Evolutionary conservation across 1,140 invertebrate species (phyloP), one percentile per base, ranked within the genome.

Genomic region (Sinella curviseta): DNA sequence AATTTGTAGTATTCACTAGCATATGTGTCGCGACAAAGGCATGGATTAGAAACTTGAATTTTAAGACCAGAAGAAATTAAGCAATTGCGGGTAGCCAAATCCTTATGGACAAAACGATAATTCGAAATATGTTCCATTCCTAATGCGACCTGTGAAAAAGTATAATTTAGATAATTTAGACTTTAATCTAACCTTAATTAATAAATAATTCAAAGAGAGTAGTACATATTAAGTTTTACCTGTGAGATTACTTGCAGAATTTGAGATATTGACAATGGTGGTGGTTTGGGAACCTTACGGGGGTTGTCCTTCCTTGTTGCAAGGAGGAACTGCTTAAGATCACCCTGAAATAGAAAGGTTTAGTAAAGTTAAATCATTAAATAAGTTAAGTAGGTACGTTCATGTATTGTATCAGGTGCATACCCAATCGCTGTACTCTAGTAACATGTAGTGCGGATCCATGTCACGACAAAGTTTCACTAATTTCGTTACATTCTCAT

Each of bases 351-450:
- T 3, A 1, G n/a, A 28, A 16, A 54, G 39, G 17, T 24, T 31
- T 33, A 4, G 65, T 30, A 3, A 4, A 31, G 65, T n/a, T 33
- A 12, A 30, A 70, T 31, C 65, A 65, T 26, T 65, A 26, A 8
- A 4, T n/a, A 12, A 14, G 14, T 26, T 48, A 48, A 8, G 39
- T 12, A 20, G 39, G 20, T 12, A 48, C 39, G 8, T 48, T 48
- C 20, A 48, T 8, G 8, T 83, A 85, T 86, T 83, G 57, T n/a
- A 31, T 83, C n/a, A n/a, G n/a, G n/a, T 55, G 84, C 89, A 89
- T 86, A 94, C 93, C 95, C 95, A 97, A 85, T 97, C 96, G 30
- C 94, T 96, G 85, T 96, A 94, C 85, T 97, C 95, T 3, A 96
- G 87, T 20, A 98, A 91, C 90, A 97, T 92, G 84, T 93, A 95